Base-by-base conservation (phyloP, 2,888 invertebrate genomes). In the Nephrocerus scutellatus region DNA sequence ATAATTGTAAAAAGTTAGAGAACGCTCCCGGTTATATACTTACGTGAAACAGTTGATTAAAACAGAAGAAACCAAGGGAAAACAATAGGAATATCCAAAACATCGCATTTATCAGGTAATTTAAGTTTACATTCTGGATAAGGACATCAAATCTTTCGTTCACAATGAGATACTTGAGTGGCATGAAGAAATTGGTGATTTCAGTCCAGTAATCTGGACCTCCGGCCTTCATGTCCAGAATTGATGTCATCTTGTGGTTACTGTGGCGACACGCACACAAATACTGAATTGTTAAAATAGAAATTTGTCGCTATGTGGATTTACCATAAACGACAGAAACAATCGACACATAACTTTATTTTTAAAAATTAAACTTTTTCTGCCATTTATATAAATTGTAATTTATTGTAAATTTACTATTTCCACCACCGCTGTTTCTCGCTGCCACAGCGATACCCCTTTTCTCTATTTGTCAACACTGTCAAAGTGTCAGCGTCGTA, bases 31-130 rank as follows among this genome's bases (percentile, higher is more conserved):
- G n/a, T n/a, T n/a, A n/a, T n/a, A n/a, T n/a, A 46, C 56, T 59
- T 51, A 66, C 67, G 56, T 65, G 60, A 46, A 67, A 64, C 28
- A 68, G 41, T 33, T 59, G 59, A 41, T 59, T 55, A 43, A 68
- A 68, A 35, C 58, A 57, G 25, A 49, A 56, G 43, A 62, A 68
- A 26, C 63, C 61, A 14, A 53, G 48, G 33, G 58, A 54, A 31
- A 63, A 54, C 26, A 55, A 43, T 24, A 66, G 41, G 42, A 68
- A 63, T 41, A 66, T 63, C 69, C 67, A 68, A 45, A 68, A 68
- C 26, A 67, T 55, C 4, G 59, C 57, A 51, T 68, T 68, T 12
- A 59, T 49, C 47, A 67, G 55, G 54, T 63, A 65, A 54, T 59
- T 57, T 8, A 68, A 47, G 37, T 63, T 57, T 6, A 66, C 57